Evolutionary conservation across 1,140 invertebrate species (phyloP).

Genomic region (Lethrus apterus): DNA sequence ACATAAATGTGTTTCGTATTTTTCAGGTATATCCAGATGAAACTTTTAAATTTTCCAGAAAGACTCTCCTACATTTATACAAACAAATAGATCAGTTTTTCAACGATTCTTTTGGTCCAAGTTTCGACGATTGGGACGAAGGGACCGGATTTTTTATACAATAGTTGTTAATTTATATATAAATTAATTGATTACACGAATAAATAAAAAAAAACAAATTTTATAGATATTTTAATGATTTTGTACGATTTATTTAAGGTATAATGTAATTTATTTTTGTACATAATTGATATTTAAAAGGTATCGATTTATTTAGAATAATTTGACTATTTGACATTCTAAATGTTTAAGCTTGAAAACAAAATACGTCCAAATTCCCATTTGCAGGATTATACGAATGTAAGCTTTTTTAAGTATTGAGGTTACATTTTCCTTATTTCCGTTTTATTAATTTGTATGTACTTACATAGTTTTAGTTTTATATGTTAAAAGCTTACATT

Average conservation of each 20-base stretch:
- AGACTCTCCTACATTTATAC: conserved; percentile 67
- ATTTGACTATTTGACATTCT: background rate
- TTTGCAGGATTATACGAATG: conserved; percentile 4
- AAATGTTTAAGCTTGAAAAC: too few relatives aligned
- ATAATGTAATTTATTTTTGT: too few relatives aligned
- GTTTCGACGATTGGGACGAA: conserved; percentile 62
- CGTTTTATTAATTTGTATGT: conserved; percentile 5
- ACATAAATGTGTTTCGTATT: conserved; percentile 13
- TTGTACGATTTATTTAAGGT: too few relatives aligned
- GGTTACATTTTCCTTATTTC: background rate
- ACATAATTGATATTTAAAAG: background rate
- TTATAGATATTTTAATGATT: too few relatives aligned
- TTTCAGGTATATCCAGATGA: conserved; percentile 78
- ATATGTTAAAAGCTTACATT: conserved; percentile 19
- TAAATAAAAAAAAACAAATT: too few relatives aligned
- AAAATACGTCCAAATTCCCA: conserved; percentile 11
- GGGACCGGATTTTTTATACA: conserved; percentile 35
- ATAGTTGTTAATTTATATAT: conserved; percentile 14
- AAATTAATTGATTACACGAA: too few relatives aligned
- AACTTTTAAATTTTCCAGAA: conserved; percentile 58
- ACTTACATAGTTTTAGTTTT: background rate
- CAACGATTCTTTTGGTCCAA: conserved; percentile 69
- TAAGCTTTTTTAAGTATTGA: conserved; percentile 7
- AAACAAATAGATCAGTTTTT: conserved; percentile 79
- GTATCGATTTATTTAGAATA: background rate